Base-by-base conservation (phyloP, 2,113 vertebrate genomes). In the Saguinus midas region DNA sequence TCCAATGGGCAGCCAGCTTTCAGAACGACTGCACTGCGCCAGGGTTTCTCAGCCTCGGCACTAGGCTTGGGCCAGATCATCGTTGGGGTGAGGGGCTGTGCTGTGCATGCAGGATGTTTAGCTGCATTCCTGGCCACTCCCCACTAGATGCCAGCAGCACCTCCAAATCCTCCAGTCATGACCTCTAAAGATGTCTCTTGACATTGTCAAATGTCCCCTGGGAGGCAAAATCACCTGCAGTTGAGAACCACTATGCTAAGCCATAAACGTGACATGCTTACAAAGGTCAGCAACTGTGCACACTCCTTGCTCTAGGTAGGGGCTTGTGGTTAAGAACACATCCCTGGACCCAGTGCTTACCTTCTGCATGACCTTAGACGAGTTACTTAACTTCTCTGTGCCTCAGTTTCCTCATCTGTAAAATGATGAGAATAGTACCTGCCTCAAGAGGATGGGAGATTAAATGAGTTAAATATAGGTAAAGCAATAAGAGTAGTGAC, bases 131-230 rank as follows among this genome's bases (percentile, higher is more conserved):
- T 55, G 45, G 45, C 43, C 61, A 73, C 73, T 73, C 48, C 64
- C n/a, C 58, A 78, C n/a, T 72, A 88, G 78, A 70, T 45, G 18
- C 40, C 35, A n/a, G 75, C 13, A 94, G 75, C 40, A 35, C 14
- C 82, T 86, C 48, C 9, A 61, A 61, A 6, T 64, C n/a, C n/a
- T 37, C 70, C 57, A 89, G 40, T 75, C 61, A 80, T 17, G 37
- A 87, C 61, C 89, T 82, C 66, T 91, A 88, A 66, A 96, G 93
- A 79, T 83, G 43, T 85, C 92, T 87, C 75, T 76, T 93, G n/a
- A 75, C 25, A 87, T 29, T 80, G 18, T 40, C 12, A 57, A n/a
- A 64, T 58, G 37, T 50, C 50, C 75, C n/a, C 43, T 6, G 68
- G n/a, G 32, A 6, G 25, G 48, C 27, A 82, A 94, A 95, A 87